phyloP scores from a whole-genome alignment of 2,113 vertebrate genomes.

The Lepus europaeus region DNA sequence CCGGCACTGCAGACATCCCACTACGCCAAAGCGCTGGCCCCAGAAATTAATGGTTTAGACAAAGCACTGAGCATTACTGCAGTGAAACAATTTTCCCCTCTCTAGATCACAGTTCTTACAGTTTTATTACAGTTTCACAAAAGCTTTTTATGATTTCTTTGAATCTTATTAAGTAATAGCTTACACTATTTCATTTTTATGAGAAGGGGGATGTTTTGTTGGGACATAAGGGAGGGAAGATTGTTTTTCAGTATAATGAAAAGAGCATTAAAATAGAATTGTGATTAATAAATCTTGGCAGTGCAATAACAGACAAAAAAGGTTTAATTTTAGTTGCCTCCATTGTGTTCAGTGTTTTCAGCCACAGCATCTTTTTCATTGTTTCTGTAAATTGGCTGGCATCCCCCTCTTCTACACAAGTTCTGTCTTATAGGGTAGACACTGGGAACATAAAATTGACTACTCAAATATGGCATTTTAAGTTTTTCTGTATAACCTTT shows the following conservation, averaged over 20 bases:
- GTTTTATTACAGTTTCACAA: constrained; percentile 65
- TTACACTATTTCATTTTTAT: constrained; percentile 26
- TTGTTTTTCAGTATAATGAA: constrained; percentile 46
- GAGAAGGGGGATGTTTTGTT: constrained; percentile 46
- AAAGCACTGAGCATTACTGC: constrained; percentile 1
- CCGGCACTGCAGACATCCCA: too few relatives aligned
- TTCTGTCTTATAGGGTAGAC: background rate
- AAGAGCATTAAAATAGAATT: constrained; percentile 16
- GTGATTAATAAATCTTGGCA: constrained; percentile 45
- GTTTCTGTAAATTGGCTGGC: background rate
- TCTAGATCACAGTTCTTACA: constrained; percentile 27
- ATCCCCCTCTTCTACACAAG: background rate
- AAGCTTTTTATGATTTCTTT: constrained; percentile 55
- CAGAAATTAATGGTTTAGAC: background rate
- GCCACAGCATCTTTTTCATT: constrained; percentile 47
- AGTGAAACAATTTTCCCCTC: background rate
- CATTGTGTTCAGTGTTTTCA: constrained; percentile 12
- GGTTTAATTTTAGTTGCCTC: constrained; percentile 29
- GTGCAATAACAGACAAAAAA: background rate
- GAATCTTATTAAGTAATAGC: constrained; percentile 57
- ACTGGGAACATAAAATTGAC: background rate
- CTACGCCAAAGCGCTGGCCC: too few relatives aligned
- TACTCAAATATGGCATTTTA: background rate
- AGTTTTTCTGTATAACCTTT: constrained; percentile 41
- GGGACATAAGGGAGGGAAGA: constrained; percentile 16